Base-by-base conservation (phyloP, 2,113 vertebrate genomes). In the Turnix velox region DNA sequence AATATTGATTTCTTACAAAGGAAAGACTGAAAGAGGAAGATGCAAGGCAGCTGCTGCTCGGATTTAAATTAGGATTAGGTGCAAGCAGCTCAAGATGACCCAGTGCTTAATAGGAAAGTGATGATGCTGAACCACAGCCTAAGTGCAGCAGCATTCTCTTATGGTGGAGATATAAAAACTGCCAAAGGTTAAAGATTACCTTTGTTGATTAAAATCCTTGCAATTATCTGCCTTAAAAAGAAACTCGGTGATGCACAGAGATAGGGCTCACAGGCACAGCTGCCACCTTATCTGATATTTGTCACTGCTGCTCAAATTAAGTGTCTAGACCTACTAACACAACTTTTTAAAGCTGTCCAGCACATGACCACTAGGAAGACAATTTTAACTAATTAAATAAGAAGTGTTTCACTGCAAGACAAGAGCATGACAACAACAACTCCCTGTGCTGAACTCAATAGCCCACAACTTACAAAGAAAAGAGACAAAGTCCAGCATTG, bases 1-100 rank as follows among this genome's bases (percentile, higher is more conserved):
- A 84, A 55, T 39, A 93, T 20, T 42, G 68, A 94, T 93, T 95
- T 84, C 69, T 92, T 92, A 92, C 12, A 92, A 94, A 91, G 28
- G 61, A 65, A 84, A 78, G 59, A 91, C 73, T 75, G 63, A 79
- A 92, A 89, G 66, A 75, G 43, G 39, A 76, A 76, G 63, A 93
- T 51, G 35, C 71, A 75, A 80, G 73, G 52, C 75, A 71, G 30
- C 30, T 68, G 87, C 67, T 81, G 82, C 62, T 71, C 2, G 14
- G 40, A 84, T 87, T 93, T 67, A 77, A 75, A 3, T 91, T 66
- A 83, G 85, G 75, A 87, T 93, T 85, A 88, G 77, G 45, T 74
- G 58, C 58, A 80, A 80, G 66, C 51, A 83, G 73, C 78, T 89
- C 69, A 73, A 31, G 65, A 84, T 7, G 19, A 68, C 30, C 68